These are phyloP conservation scores for Actinia tenebrosa DNA, from an alignment of 64 coral and sea anemone species.

Conservation along the genomic window DNA sequence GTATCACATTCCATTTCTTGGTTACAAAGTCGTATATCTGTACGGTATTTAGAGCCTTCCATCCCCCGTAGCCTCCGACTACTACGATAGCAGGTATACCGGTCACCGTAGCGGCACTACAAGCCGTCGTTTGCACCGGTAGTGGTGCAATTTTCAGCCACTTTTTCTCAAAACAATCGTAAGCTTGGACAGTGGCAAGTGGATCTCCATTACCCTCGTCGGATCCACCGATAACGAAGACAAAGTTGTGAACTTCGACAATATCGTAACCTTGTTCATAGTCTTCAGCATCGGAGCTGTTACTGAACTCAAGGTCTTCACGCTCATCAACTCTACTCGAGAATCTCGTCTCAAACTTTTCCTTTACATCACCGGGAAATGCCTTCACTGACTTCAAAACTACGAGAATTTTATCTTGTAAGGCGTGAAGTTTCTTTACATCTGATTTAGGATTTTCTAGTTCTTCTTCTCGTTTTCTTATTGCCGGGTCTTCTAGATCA, in stretches of 20 bases:
- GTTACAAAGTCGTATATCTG: slow-evolving; percentile 85
- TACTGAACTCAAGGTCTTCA: slow-evolving; percentile 39
- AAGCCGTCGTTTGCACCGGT: slow-evolving; percentile 72
- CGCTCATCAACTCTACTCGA: slow-evolving; percentile 11
- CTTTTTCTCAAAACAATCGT: slow-evolving; percentile 35
- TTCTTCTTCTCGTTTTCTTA: not conserved
- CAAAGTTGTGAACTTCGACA: slow-evolving; percentile 61
- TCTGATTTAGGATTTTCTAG: slow-evolving; percentile 9
- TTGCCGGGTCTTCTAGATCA: not conserved
- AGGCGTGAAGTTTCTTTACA: not conserved
- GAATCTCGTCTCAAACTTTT: slow-evolving; percentile 80
- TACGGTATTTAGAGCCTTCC: slow-evolving; percentile 79
- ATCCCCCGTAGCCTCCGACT: slow-evolving; percentile 76
- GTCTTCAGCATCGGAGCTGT: slow-evolving; percentile 48
- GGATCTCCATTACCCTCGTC: slow-evolving; percentile 44
- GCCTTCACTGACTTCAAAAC: slow-evolving; percentile 3
- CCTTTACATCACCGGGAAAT: slow-evolving; percentile 58
- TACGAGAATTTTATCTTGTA: not conserved
- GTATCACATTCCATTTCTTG: slow-evolving; percentile 63
- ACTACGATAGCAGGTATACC: slow-evolving; percentile 72
- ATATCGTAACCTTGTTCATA: slow-evolving; percentile 78
- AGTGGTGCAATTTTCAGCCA: slow-evolving; percentile 60
- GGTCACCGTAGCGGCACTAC: slow-evolving; percentile 57
- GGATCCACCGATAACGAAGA: slow-evolving; percentile 74
- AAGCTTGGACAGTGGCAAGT: slow-evolving; percentile 42